A percentile compares a stretch with the other conserved stretches of the same genome.
Conservation (phyloP, 2,113 vertebrate genomes). For the Mus musculus region GRCm39 chr1:65269001-65269500, state of each 20-base stretch:
- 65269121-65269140: conserved; percentile 64
- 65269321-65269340: neutral
- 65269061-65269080: too few relatives aligned
- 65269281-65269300: conserved; percentile 61
- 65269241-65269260: conserved; percentile 8
- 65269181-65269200: conserved; percentile 64
- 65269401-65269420: conserved; percentile 15
- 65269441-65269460: conserved; percentile 49
- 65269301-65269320: conserved; percentile 29
- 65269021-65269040: too few relatives aligned
- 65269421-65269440: neutral
- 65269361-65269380: conserved; percentile 50
- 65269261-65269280: neutral
- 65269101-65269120: neutral
- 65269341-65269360: conserved; percentile 33
- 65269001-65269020: too few relatives aligned
- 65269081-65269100: neutral
- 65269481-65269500: neutral
- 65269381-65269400: conserved; percentile 22
- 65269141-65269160: conserved; percentile 5
- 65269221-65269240: conserved; percentile 20
- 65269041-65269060: too few relatives aligned
- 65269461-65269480: neutral
- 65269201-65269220: conserved; percentile 8
- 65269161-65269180: conserved; percentile 40